phyloP scores from a whole-genome alignment of 2,113 vertebrate genomes.

The Natator depressus region DNA sequence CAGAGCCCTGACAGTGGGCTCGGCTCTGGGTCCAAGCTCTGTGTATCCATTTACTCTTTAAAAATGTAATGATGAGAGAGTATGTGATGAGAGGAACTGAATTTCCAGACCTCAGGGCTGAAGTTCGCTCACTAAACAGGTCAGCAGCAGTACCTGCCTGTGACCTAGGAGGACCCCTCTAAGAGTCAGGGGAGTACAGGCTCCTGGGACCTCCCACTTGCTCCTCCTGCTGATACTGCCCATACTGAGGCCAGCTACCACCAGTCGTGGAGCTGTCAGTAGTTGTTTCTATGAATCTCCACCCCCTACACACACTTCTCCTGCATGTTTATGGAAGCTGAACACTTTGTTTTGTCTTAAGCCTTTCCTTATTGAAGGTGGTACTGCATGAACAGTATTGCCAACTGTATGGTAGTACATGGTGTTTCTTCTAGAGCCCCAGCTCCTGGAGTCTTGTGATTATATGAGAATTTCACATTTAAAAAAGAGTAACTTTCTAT shows the following conservation, averaged over 20 bases:
- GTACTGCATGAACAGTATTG: not conserved
- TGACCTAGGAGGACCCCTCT: not conserved
- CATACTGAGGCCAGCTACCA: not conserved
- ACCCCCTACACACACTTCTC: not conserved
- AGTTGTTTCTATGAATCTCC: not conserved
- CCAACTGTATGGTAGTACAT: not conserved
- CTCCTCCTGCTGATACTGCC: not conserved
- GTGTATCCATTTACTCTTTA: not conserved
- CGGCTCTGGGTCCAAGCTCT: not conserved
- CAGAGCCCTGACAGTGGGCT: fast-evolving
- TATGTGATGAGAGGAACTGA: not conserved
- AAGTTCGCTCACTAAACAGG: slow-evolving; percentile 22
- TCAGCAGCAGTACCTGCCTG: slow-evolving; percentile 14
- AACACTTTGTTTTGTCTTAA: slow-evolving; percentile 1
- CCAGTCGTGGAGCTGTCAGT: not conserved
- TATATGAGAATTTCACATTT: not conserved
- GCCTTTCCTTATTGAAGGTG: slow-evolving; percentile 24
- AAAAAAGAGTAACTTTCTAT: not conserved
- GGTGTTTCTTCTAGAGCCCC: not conserved
- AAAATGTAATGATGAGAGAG: not conserved
- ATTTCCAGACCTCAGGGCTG: not conserved
- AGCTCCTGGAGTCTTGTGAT: not conserved
- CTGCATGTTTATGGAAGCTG: slow-evolving; percentile 35
- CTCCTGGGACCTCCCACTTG: not conserved
- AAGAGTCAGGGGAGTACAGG: not conserved